Conservation (phyloP, 2,888 invertebrate species). For the Eledone cirrhosa region DNA sequence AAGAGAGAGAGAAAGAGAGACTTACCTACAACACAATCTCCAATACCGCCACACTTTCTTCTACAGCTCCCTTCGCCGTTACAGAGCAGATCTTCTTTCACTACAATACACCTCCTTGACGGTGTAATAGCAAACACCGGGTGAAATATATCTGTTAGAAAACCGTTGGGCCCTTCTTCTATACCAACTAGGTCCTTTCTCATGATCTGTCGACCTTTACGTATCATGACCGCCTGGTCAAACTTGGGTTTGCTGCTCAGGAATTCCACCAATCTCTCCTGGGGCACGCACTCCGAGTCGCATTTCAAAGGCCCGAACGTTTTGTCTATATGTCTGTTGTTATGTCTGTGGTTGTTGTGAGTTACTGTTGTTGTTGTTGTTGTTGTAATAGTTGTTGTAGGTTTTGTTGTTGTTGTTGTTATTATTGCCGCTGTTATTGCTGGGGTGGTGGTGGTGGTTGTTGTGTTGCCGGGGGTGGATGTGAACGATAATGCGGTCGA, state of each 20-base stretch:
- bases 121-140: neutral
- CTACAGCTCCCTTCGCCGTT: slow-evolving; percentile 12
- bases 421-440: too few relatives aligned
- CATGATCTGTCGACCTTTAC: slow-evolving; percentile 11
- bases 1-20: neutral
- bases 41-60: slow-evolving; percentile 8
- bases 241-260: slow-evolving; percentile 5
- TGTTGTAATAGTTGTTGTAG: too few relatives aligned
- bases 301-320: neutral
- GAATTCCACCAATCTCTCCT: slow-evolving; percentile 6
- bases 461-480: too few relatives aligned
- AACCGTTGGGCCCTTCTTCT: slow-evolving; percentile 13
- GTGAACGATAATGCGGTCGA: too few relatives aligned
- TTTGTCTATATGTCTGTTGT: neutral
- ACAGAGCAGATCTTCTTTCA: slow-evolving; percentile 10
- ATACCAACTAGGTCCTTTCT: slow-evolving; percentile 8
- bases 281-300: neutral
- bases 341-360: too few relatives aligned
- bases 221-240: neutral
- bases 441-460: too few relatives aligned
- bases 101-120: slow-evolving; percentile 17
- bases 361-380: too few relatives aligned
- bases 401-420: too few relatives aligned
- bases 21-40: neutral
- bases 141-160: slow-evolving; percentile 19